Conservation (phyloP, 1,140 invertebrate species). For the Drosophila aff. region DNA sequence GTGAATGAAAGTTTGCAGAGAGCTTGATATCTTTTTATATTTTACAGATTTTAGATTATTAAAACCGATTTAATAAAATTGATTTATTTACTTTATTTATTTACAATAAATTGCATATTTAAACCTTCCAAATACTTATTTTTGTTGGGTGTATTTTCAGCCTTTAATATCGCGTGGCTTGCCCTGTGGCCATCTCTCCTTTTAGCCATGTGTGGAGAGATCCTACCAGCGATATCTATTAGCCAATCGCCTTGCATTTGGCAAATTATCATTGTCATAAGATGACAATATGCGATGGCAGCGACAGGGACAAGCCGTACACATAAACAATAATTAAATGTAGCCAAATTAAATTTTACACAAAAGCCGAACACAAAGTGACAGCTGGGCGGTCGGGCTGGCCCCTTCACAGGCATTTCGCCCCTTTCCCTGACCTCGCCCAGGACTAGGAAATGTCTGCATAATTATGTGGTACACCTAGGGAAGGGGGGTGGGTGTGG, state of each 20-base stretch:
- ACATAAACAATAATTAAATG: slow-evolving; percentile 83
- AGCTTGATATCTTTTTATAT: background rate
- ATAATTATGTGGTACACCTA: slow-evolving; percentile 67
- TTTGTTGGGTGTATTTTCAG: background rate
- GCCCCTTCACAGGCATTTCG: slow-evolving; percentile 1
- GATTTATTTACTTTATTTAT: background rate
- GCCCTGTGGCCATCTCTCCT: slow-evolving; percentile 9
- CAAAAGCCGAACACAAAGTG: slow-evolving; percentile 69
- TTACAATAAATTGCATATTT: background rate
- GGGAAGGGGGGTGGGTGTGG: background rate
- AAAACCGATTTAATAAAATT: background rate
- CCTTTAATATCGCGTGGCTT: background rate
- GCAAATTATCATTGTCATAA: slow-evolving; percentile 61
- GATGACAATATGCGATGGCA: slow-evolving; percentile 46
- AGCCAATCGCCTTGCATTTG: slow-evolving; percentile 53
- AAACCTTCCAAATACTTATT: too few relatives aligned
- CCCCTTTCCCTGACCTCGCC: slow-evolving; percentile 1
- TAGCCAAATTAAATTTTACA: slow-evolving; percentile 78
- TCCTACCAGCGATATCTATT: slow-evolving; percentile 35
- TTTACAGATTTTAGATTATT: background rate
- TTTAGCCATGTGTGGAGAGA: background rate
- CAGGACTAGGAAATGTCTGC: slow-evolving; percentile 55
- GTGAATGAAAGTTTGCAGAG: background rate
- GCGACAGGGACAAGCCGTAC: slow-evolving; percentile 36
- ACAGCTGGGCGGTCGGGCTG: slow-evolving; percentile 59